Percentiles rank a stretch among this genome's conserved stretches.
Evolutionary conservation across 2,888 invertebrate genomes (phyloP).

Genomic region (Archaeoteleia sp.): DNA sequence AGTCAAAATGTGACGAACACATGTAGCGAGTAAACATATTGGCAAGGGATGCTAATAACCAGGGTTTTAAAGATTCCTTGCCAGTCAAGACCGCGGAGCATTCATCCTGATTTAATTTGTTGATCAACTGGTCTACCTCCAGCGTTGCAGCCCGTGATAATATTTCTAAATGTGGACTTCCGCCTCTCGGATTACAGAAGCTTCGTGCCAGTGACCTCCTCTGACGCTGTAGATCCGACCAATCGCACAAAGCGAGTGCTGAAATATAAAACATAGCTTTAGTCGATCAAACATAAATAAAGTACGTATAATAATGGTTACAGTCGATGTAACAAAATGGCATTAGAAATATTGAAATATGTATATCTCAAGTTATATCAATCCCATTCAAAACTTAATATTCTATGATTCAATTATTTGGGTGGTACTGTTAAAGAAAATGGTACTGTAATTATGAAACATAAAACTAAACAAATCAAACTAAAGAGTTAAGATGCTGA

Average conservation of each 20-base stretch:
- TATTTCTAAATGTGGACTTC: slow-evolving; percentile 82
- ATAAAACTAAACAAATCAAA: too few relatives aligned
- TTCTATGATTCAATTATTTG: too few relatives aligned
- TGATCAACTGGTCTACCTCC: slow-evolving; percentile 80
- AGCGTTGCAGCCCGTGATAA: slow-evolving; percentile 83
- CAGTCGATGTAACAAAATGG: too few relatives aligned
- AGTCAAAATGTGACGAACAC: slow-evolving; percentile 86
- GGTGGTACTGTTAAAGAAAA: too few relatives aligned
- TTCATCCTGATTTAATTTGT: slow-evolving; percentile 76
- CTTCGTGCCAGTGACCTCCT: slow-evolving; percentile 86
- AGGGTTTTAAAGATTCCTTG: slow-evolving; percentile 80
- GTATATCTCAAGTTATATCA: too few relatives aligned
- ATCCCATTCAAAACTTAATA: too few relatives aligned
- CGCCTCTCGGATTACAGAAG: slow-evolving; percentile 87
- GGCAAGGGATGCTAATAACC: slow-evolving; percentile 84
- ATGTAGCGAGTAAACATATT: slow-evolving; percentile 92
- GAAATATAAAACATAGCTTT: slow-evolving; percentile 53
- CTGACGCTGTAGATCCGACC: slow-evolving; percentile 88
- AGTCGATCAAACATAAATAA: not conserved
- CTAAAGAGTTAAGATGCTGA: too few relatives aligned
- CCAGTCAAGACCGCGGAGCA: slow-evolving; percentile 64
- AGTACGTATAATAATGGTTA: too few relatives aligned
- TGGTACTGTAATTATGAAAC: too few relatives aligned
- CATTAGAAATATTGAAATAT: too few relatives aligned
- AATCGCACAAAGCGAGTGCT: slow-evolving; percentile 92